Evolutionary conservation across 2,797 vertebrate genomes (phyloP), one percentile per base, ranked within the genome.

Genomic region (Spondyliosoma cantharus): DNA sequence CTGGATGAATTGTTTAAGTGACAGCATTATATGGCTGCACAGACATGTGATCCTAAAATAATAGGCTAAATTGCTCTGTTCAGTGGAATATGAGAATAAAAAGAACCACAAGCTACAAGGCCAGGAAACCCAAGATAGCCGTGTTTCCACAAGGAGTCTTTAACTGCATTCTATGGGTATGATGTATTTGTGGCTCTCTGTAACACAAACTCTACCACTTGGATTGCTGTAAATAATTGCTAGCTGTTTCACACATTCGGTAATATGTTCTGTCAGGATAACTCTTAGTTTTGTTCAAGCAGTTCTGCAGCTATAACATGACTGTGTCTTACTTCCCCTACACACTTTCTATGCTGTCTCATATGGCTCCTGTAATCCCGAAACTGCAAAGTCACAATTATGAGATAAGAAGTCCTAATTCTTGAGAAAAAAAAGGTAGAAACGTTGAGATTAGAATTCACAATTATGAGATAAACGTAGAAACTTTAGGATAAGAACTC

Each of bases 71-170:
- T 78, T 86, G 77, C 84, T 74, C 79, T 56, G 77, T 84, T 81
- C 86, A 85, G 90, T 87, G 74, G 81, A 92, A 90, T 85, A 78
- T 77, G 76, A 88, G 84, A 82, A 84, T 86, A 78, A 87, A 88
- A 90, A 75, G 42, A 78, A 81, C 89, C 89, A 71, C 89, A 91
- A 67, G 79, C 84, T 22, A 70, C 82, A 81, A 85, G 74, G 76
- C 86, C 86, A 87, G 87, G 82, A 91, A 87, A 86, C 62, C 76
- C 11, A 78, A 89, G 80, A 84, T 84, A 50, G 79, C 49, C 45
- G 0, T 74, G 75, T 90, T 87, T 92, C 89, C 92, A 90, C 78
- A 84, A 68, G 54, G 66, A 67, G 42, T 75, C 68, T 90, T 90
- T 66, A 85, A 87, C 60, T 87, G 82, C 87, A 88, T 90, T 88